These are phyloP conservation scores for Etia nguti DNA, from an alignment of 2,113 vertebrate species.

Conservation along the genomic window DNA sequence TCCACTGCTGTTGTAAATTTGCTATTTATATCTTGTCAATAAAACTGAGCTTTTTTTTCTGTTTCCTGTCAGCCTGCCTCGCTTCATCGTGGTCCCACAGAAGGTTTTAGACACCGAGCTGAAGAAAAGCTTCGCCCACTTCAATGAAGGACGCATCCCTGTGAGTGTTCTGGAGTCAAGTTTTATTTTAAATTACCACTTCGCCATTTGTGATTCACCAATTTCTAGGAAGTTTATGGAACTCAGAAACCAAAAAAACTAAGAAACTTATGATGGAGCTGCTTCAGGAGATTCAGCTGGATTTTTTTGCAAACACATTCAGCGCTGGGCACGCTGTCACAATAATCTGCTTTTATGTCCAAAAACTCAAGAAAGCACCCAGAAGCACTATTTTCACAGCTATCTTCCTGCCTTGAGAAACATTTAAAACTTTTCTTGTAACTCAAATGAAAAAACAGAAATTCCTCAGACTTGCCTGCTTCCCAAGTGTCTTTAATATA, in stretches of 20 bases:
- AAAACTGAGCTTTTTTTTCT: not conserved
- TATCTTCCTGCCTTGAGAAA: too few species aligned
- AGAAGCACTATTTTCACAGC: accelerated
- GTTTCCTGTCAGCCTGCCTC: slow-evolving; percentile 75
- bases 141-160: slow-evolving; percentile 86
- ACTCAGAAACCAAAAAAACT: not conserved
- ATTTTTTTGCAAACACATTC: accelerated
- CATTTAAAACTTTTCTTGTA: not conserved
- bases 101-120: slow-evolving; percentile 87
- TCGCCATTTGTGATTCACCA: not conserved
- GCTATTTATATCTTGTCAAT: not conserved
- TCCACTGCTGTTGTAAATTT: not conserved
- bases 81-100: slow-evolving; percentile 84
- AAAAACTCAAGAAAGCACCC: not conserved
- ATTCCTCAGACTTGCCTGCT: not conserved
- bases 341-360: not conserved
- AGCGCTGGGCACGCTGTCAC: not conserved
- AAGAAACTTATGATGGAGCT: not conserved
- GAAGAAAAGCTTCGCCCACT: slow-evolving; percentile 86
- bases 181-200: not conserved
- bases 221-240: not conserved
- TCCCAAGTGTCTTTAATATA: not conserved
- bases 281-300: not conserved
- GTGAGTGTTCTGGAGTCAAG: slow-evolving; percentile 71
- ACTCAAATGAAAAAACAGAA: not conserved